Base-by-base conservation (phyloP, 2,113 vertebrate genomes). In the Gnathonemus echidnorhynchus region DNA sequence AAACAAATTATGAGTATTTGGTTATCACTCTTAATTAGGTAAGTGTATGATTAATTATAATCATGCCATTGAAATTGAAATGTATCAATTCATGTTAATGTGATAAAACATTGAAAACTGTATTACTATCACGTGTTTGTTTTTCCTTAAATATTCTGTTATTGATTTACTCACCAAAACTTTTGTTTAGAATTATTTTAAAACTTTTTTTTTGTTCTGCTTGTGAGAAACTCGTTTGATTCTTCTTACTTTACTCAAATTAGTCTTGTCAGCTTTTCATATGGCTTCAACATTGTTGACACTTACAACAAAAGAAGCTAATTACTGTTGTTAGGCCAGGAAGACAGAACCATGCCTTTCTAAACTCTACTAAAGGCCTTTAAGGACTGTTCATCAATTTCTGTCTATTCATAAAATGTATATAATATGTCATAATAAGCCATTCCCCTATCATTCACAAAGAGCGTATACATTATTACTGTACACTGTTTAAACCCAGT, bases 401-500 rank as follows among this genome's bases (percentile, higher is more conserved):
- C 35, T 49, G 74, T 50, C 90, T 70, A 84, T 80, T 83, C 87
- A 77, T 49, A 52, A 83, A 87, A 49, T 27, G 50, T 19, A 31
- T 84, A 88, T 90, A 90, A 90, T 88, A 83, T 83, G 49, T 35
- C 49, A 77, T 88, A n/a, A 45, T 84, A 45, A 86, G 70, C 49
- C 3, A 13, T 46, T 50, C 11, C 10, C 50, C 15, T 86, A 90
- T 88, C 84, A 74, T 89, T 94, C 94, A 95, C 93, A 7, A 5
- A 56, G 92, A 94, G 92, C 92, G 94, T 94, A 86, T 89, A 90
- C 87, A 58, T 90, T 91, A 93, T 92, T 92, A 90, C 92, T 92
- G 87, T 46, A 88, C 39, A 45, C 53, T 35, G 21, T 56, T 89
- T 52, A 84, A 93, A 91, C 93, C 94, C 93, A 92, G 93, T 95